phyloP scores from a whole-genome alignment of 1,140 invertebrate genomes.

The Lepidotrigona ventralis region DNA sequence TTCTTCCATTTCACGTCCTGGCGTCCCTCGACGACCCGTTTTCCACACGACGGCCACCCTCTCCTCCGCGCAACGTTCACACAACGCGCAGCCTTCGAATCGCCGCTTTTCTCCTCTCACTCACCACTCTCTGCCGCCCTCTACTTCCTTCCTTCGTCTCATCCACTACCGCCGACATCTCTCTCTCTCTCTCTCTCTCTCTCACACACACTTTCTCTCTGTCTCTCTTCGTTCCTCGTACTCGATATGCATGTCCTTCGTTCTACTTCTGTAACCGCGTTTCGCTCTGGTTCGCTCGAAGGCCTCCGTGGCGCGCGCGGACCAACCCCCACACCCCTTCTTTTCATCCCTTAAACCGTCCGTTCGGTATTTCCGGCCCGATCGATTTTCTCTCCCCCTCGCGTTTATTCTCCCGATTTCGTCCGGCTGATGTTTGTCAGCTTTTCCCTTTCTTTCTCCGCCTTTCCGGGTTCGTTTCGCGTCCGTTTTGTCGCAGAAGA shows the following conservation, averaged over 20 bases:
- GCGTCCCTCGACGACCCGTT: slow-evolving; percentile 50
- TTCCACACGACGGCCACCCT: slow-evolving; percentile 30
- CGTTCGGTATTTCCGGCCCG: slow-evolving; percentile 31
- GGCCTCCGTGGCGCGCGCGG: slow-evolving; percentile 24
- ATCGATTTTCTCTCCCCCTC: slow-evolving; percentile 23
- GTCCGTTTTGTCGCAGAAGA: background rate
- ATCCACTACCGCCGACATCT: too few relatives aligned
- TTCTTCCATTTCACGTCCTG: slow-evolving; percentile 65
- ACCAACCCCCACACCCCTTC: slow-evolving; percentile 18
- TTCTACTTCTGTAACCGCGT: slow-evolving; percentile 43
- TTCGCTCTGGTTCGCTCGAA: slow-evolving; percentile 50
- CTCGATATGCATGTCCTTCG: slow-evolving; percentile 46
- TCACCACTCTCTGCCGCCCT: slow-evolving; percentile 25
- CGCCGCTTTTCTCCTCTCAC: slow-evolving; percentile 36
- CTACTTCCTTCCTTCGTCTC: background rate
- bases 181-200: too few relatives aligned
- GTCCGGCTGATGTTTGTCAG: background rate
- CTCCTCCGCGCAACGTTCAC: background rate
- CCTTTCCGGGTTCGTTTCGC: background rate
- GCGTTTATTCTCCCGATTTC: slow-evolving; percentile 19
- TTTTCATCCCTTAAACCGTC: slow-evolving; percentile 35
- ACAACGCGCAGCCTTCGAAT: slow-evolving; percentile 18
- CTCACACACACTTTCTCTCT: too few relatives aligned
- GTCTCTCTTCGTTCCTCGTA: background rate
- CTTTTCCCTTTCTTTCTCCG: background rate